Evolutionary conservation across 2,797 vertebrate species (phyloP), one percentile per base, ranked within the genome.

Genomic region (Acipenser oxyrinchus): DNA sequence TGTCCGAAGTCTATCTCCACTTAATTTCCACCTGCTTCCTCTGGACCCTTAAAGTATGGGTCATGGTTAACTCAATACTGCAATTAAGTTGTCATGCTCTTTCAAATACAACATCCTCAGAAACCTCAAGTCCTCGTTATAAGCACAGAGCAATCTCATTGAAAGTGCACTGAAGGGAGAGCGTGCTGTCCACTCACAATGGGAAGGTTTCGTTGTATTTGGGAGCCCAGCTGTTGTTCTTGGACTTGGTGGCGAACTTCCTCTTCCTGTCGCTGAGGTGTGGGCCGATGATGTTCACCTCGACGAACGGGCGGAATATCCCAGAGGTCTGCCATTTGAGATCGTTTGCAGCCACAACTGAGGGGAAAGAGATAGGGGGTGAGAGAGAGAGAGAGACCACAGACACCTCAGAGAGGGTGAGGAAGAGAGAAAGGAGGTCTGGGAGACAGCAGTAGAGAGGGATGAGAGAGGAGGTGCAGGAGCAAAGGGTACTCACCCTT

Each of bases 181-280:
- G 12, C 61, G n/a, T 12, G 23, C 23, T 7, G 37, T 8, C 68
- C 10, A 95, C 95, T 88, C 84, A 99, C 96, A 91, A 99, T 80
- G 95, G 94, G 83, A 95, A 93, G 80, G 89, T 95, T 81, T 99
- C 96, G 0, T 69, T 90, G 82, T 96, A 99, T 78, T 97, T 98
- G 51, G 96, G 92, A 0, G 95, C 94, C 96, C 96, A 99, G 82
- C 85, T 91, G 87, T 99, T 99, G 83, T 98, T 99, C 83, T 99
- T 99, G 64, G 96, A 99, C 78, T 99, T 99, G 71, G 95, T 98
- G 48, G 95, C 94, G 0, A 97, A 97, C 77, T 97, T 99, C 77
- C 95, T 94, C 77, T 97, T 99, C 86, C 96, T 99, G 85, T 97
- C 96, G 0, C 94, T 96, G 75, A 98, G 93, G 75, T 97, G 91